Base-by-base conservation (phyloP, 2,797 vertebrate species). In the Anguilla anguilla region DNA sequence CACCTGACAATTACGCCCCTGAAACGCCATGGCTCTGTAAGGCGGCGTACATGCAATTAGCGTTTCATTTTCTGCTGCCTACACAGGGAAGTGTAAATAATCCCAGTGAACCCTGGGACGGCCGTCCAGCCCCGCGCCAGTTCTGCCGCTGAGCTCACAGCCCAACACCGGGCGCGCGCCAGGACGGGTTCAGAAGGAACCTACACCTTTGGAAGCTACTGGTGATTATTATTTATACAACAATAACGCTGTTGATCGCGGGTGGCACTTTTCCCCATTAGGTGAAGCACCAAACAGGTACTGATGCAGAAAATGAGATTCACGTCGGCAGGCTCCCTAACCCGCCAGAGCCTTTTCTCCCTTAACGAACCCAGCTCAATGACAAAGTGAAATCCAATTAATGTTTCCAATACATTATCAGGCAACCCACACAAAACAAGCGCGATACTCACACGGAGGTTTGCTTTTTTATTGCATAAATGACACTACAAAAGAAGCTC, bases 401-500 rank as follows among this genome's bases (percentile, higher is more conserved):
- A 69, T 9, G 15, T 57, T 81, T 85, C 49, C 64, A 84, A 84
- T 83, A 22, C 28, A n/a, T 79, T 85, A 39, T 31, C 53, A 39
- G 35, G 79, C 1, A 10, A 82, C 11, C 89, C 88, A 89, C 43
- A 84, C 57, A 90, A 88, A 90, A 77, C 57, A 86, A 87, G 72
- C 86, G 57, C 43, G 5, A 87, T 35, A 81, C 53, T 59, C 9
- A 84, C 6, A 51, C 10, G 31, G n/a, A 7, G 15, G 46, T 86
- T 89, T 85, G 57, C 81, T 22, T 87, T 92, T 90, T 95, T 94
- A 96, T 95, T 94, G 90, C 87, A 93, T 93, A 87, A 87, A 87
- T 90, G 39, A 61, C 53, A 91, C 89, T 86, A 91, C 89, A 94
- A 94, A 87, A 93, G 91, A 3, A 39, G 39, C 15, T 11, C 19